Percentiles rank a stretch among this genome's conserved stretches.
These are phyloP conservation scores for Mus caroli DNA, from an alignment of 2,797 vertebrate species.

Conservation along the genomic window DNA sequence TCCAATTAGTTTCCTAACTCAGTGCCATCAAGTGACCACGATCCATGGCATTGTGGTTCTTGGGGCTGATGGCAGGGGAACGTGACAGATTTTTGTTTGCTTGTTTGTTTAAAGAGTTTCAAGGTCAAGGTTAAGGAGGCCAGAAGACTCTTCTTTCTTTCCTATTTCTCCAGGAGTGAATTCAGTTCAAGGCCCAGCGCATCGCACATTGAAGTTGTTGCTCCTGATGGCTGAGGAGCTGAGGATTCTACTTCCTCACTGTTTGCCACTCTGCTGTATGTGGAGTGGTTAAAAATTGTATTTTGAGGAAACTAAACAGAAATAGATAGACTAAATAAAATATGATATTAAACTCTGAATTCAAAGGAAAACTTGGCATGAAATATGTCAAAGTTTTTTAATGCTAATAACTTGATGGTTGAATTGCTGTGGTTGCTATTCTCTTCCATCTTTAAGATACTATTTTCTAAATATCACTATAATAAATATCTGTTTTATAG, in stretches of 20 bases:
- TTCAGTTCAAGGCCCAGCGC: neutral
- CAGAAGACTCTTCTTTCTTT: neutral
- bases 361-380: neutral
- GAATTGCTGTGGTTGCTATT: neutral
- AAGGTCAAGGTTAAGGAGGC: neutral
- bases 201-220: neutral
- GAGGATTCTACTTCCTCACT: neutral
- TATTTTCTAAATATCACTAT: slow-evolving; percentile 34
- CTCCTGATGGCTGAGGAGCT: neutral
- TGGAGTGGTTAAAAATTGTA: neutral
- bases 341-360: slow-evolving; percentile 40
- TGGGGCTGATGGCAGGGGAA: neutral
- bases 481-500: slow-evolving; percentile 38
- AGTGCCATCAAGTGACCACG: neutral
- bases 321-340: neutral
- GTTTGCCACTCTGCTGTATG: neutral
- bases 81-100: neutral
- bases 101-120: neutral
- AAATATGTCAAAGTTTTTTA: neutral
- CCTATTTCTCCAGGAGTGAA: neutral
- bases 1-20: neutral
- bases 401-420: neutral
- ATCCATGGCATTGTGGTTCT: neutral
- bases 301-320: slow-evolving; percentile 32
- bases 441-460: slow-evolving; percentile 25